phyloP scores from a whole-genome alignment of 1,140 invertebrate species.

The Drosophila yakuba region DNA sequence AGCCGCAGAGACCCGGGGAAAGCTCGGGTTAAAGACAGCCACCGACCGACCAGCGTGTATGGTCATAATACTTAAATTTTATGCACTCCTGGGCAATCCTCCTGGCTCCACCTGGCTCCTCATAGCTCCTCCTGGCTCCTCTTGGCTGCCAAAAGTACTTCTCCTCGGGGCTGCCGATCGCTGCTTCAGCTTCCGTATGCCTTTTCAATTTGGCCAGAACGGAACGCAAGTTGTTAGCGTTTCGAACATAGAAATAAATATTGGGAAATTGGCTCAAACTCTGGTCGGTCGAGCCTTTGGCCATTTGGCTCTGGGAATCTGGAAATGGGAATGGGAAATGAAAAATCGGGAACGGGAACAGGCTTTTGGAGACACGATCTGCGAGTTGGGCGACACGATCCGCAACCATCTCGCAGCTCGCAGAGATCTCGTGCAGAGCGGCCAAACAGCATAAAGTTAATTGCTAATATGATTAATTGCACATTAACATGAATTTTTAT shows the following conservation, averaged over 20 bases:
- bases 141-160: not conserved
- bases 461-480: constrained; percentile 84
- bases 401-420: constrained; percentile 41
- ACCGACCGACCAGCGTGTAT: constrained; percentile 23
- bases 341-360: constrained; percentile 49
- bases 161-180: constrained; percentile 24
- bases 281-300: constrained; percentile 18
- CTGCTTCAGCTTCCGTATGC: constrained; percentile 61
- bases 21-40: constrained; percentile 9
- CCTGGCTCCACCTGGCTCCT: constrained; percentile 17
- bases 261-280: constrained; percentile 72
- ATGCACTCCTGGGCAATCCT: constrained; percentile 59
- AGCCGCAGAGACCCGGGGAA: constrained; percentile 13
- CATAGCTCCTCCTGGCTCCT: constrained; percentile 1
- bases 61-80: constrained; percentile 79
- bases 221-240: constrained; percentile 67
- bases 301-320: constrained; percentile 37
- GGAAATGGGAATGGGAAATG: constrained; percentile 33
- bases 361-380: constrained; percentile 70
- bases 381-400: constrained; percentile 58
- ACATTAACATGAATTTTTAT: constrained; percentile 84
- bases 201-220: constrained; percentile 70
- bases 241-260: constrained; percentile 78
- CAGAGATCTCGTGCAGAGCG: constrained; percentile 73
- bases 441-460: constrained; percentile 82